phyloP scores from a whole-genome alignment of 2,113 vertebrate species.

The Anguilla rostrata region DNA sequence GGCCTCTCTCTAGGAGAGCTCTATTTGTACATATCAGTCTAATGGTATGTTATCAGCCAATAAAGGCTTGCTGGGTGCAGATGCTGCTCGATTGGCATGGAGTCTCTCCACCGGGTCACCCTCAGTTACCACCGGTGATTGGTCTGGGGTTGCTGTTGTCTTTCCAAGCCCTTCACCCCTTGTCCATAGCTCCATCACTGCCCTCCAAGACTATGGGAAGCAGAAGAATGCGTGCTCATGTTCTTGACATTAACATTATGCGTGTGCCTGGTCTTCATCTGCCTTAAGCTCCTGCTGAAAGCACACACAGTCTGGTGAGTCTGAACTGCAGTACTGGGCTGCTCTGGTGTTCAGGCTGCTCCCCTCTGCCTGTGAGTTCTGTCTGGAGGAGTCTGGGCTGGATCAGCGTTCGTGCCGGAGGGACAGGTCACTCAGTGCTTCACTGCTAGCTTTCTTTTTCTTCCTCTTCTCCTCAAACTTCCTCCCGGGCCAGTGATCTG shows the following conservation, averaged over 20 bases:
- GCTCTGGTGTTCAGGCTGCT: background rate
- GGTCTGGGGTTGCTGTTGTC: background rate
- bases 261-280: background rate
- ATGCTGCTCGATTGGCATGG: background rate
- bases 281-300: background rate
- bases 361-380: background rate
- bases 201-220: background rate
- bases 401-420: background rate
- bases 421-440: background rate
- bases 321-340: background rate
- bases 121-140: background rate
- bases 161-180: background rate
- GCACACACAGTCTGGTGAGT: background rate
- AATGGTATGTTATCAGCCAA: conserved; percentile 4
- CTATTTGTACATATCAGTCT: background rate
- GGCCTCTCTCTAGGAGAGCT: background rate
- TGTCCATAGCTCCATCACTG: background rate
- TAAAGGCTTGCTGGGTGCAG: background rate
- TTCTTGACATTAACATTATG: background rate
- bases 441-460: background rate
- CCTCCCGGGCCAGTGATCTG: background rate
- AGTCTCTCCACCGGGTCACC: background rate
- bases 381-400: background rate
- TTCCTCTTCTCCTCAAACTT: background rate
- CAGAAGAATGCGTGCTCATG: background rate